Conservation (phyloP, 2,797 vertebrate genomes). For the Betta splendens region DNA sequence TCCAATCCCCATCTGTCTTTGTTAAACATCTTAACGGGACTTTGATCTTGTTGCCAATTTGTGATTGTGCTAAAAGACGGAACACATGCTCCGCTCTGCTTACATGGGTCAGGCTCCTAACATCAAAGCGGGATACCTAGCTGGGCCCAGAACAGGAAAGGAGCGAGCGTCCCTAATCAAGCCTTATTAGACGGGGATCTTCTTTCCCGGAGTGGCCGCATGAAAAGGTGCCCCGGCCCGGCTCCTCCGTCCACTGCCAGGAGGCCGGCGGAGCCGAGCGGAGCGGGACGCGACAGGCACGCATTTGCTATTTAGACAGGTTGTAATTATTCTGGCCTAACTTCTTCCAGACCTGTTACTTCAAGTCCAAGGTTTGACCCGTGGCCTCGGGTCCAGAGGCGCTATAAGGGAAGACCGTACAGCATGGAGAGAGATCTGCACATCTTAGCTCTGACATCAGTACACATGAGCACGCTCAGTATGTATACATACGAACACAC, state of each 20-base stretch:
- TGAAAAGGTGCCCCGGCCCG: slow-evolving; percentile 50
- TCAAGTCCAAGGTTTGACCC: slow-evolving; percentile 59
- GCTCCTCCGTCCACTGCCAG: slow-evolving; percentile 52
- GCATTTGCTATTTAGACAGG: slow-evolving; percentile 70
- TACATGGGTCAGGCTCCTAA: slow-evolving; percentile 42
- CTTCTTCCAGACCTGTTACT: slow-evolving; percentile 73
- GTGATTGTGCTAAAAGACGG: slow-evolving; percentile 71
- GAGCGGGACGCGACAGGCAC: slow-evolving; percentile 38
- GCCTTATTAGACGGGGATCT: slow-evolving; percentile 55
- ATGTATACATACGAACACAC: slow-evolving; percentile 18
- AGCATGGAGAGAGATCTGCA: slow-evolving; percentile 44
- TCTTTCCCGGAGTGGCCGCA: slow-evolving; percentile 63
- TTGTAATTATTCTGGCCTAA: slow-evolving; percentile 76
- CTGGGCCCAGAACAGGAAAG: slow-evolving; percentile 43
- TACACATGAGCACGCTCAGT: slow-evolving; percentile 9
- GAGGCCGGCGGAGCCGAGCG: slow-evolving; percentile 36
- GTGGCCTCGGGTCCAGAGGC: slow-evolving; percentile 61
- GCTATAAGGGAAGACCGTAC: slow-evolving; percentile 61
- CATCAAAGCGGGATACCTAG: slow-evolving; percentile 61
- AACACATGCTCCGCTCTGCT: slow-evolving; percentile 50
- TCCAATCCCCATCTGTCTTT: slow-evolving; percentile 63
- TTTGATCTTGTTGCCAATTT: slow-evolving; percentile 65
- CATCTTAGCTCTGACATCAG: slow-evolving; percentile 71
- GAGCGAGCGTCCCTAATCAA: slow-evolving; percentile 63
- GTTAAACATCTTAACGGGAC: slow-evolving; percentile 56